Percentiles rank a stretch among this genome's conserved stretches.
Evolutionary conservation across 2,797 vertebrate genomes (phyloP).

Genomic region (Moxostoma hubbsi): DNA sequence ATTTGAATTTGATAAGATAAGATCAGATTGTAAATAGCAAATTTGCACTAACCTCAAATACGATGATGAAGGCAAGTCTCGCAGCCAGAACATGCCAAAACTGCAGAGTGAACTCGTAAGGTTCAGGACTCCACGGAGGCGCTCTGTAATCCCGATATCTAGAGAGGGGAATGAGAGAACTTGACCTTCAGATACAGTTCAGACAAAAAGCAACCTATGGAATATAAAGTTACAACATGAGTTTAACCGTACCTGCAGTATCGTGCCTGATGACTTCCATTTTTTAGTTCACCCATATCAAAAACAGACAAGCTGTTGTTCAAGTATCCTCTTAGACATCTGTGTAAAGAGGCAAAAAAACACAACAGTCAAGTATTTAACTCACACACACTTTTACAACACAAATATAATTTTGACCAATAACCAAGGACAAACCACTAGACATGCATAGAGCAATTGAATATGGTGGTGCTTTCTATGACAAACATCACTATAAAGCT

Average conservation of each 20-base stretch:
- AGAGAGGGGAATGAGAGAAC: conserved; percentile 39
- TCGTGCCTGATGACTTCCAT: conserved; percentile 77
- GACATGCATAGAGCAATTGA: too few species aligned
- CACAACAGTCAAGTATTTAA: neutral
- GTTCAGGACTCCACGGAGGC: conserved; percentile 88
- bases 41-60: conserved; percentile 89
- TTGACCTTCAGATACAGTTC: neutral
- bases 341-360: conserved; percentile 63
- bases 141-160: conserved; percentile 97
- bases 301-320: conserved; percentile 97
- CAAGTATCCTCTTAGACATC: conserved; percentile 93
- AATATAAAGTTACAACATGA: neutral
- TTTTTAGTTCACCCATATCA: conserved; percentile 84
- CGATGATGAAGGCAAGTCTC: conserved; percentile 95
- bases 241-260: conserved; percentile 83
- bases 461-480: too few species aligned
- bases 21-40: neutral
- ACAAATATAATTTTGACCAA: neutral
- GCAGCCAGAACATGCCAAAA: conserved; percentile 99
- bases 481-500: too few species aligned
- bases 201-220: neutral
- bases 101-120: conserved; percentile 96
- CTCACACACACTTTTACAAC: neutral
- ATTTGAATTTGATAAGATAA: neutral
- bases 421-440: too few species aligned